phyloP scores from a whole-genome alignment of 2,113 vertebrate species.

The Chroicocephalus ridibundus region DNA sequence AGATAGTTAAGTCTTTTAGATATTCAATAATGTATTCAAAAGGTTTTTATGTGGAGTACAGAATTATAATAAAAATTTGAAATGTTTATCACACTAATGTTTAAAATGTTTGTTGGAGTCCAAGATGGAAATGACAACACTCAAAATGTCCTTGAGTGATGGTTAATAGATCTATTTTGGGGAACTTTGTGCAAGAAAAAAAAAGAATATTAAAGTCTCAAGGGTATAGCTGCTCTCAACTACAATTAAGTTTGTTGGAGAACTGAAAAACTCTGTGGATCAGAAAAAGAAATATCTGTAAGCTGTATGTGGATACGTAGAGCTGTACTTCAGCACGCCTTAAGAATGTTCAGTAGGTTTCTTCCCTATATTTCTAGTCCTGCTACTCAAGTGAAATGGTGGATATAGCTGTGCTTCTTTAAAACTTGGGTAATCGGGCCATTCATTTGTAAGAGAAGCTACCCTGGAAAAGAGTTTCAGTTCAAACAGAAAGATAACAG shows the following conservation, averaged over 20 bases:
- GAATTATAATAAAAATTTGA: not conserved
- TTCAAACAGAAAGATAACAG: not conserved
- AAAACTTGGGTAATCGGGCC: not conserved
- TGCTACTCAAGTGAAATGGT: not conserved
- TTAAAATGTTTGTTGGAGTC: not conserved
- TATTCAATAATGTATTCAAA: not conserved
- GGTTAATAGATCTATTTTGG: not conserved
- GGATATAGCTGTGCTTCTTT: not conserved
- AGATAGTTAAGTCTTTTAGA: not conserved
- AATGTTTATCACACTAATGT: not conserved
- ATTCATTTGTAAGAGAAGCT: not conserved
- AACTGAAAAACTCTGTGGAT: not conserved
- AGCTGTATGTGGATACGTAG: not conserved
- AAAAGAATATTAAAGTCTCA: not conserved
- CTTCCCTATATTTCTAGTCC: not conserved
- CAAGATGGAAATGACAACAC: not conserved
- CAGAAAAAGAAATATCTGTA: not conserved
- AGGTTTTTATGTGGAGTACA: not conserved
- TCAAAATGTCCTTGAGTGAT: not conserved
- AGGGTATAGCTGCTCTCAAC: not conserved
- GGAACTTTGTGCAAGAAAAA: not conserved
- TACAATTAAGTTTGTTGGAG: not conserved
- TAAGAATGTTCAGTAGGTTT: not conserved
- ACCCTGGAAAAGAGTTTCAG: not conserved
- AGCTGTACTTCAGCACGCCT: not conserved